Evolutionary conservation across 2,113 vertebrate species (phyloP).

Genomic region (Anguilla japonica): DNA sequence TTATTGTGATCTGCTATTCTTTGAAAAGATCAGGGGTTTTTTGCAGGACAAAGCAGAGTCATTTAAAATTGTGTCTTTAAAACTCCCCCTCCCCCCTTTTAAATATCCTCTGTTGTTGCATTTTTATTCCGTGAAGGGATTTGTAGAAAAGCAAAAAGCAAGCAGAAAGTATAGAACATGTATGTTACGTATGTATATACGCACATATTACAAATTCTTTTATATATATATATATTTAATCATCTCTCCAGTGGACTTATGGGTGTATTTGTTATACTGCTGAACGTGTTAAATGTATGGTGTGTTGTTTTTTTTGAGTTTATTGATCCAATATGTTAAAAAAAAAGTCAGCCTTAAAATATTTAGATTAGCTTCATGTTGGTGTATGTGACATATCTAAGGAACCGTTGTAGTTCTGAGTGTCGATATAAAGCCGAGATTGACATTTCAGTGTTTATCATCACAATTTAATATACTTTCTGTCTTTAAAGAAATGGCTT

Average conservation of each 20-base stretch:
- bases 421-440: slow-evolving; percentile 35
- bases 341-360: background rate
- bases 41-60: slow-evolving; percentile 20
- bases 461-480: slow-evolving; percentile 48
- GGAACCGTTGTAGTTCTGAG: slow-evolving; percentile 31
- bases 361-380: slow-evolving; percentile 4
- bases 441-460: slow-evolving; percentile 42
- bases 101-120: slow-evolving; percentile 22
- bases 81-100: slow-evolving; percentile 31
- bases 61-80: slow-evolving; percentile 46
- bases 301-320: slow-evolving; percentile 38
- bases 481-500: slow-evolving; percentile 37
- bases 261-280: slow-evolving; percentile 45
- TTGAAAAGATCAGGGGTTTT: background rate
- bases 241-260: slow-evolving; percentile 41
- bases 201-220: slow-evolving; percentile 33
- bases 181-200: slow-evolving; percentile 30
- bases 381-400: slow-evolving; percentile 37
- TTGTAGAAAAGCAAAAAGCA: slow-evolving; percentile 44
- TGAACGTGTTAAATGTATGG: slow-evolving; percentile 37
- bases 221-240: slow-evolving; percentile 38
- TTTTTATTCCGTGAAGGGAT: slow-evolving; percentile 44
- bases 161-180: slow-evolving; percentile 35
- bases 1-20: background rate
- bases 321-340: slow-evolving; percentile 37